Evolutionary conservation across 2,113 vertebrate genomes (phyloP).

Genomic region (Megaptera novaeangliae): DNA sequence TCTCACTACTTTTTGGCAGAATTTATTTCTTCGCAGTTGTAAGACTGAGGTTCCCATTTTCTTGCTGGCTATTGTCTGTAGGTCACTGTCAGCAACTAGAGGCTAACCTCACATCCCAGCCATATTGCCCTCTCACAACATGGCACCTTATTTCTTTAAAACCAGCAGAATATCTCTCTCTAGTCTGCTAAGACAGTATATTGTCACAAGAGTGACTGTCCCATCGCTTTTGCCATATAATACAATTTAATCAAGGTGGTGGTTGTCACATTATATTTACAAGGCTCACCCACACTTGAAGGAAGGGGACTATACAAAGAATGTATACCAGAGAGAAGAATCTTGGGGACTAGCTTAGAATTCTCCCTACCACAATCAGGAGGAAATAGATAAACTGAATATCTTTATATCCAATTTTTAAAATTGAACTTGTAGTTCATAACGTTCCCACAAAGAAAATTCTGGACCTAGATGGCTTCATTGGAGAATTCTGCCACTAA

Average conservation of each 20-base stretch:
- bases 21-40: not conserved
- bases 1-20: not conserved
- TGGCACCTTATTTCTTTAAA: not conserved
- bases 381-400: not conserved
- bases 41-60: not conserved
- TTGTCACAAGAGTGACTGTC: not conserved
- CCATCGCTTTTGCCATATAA: not conserved
- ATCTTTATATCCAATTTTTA: not conserved
- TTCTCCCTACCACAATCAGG: not conserved
- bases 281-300: not conserved
- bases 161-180: not conserved
- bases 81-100: not conserved
- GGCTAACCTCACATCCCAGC: not conserved
- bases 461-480: not conserved
- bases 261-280: not conserved
- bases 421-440: not conserved
- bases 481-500: not conserved
- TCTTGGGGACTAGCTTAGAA: not conserved
- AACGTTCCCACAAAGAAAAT: not conserved
- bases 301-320: not conserved
- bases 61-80: not conserved
- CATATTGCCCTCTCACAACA: not conserved
- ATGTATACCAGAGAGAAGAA: not conserved
- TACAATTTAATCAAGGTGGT: not conserved
- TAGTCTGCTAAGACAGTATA: not conserved